Percentiles rank a stretch among this genome's conserved stretches.
Conservation (phyloP, 2,888 invertebrate genomes). For the Nysson spinosus region DNA sequence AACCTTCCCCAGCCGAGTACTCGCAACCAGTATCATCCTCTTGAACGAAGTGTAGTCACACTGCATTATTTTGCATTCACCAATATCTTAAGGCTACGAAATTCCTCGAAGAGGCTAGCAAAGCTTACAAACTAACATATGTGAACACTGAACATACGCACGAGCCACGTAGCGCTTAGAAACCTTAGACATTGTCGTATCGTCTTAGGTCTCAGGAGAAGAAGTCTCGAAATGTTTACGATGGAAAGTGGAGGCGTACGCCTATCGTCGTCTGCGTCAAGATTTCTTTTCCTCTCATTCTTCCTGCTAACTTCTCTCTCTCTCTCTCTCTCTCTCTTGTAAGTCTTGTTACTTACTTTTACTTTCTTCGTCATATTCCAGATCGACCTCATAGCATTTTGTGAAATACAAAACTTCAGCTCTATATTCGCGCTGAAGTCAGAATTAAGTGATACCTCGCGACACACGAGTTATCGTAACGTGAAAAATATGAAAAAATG, state of each 20-base stretch:
- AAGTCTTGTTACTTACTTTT: background rate
- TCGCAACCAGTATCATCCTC: constrained; percentile 25
- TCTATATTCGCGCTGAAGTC: too few species aligned
- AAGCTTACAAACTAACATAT: too few species aligned
- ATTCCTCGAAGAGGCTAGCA: constrained; percentile 23
- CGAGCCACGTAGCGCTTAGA: constrained; percentile 25
- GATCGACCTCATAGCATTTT: background rate
- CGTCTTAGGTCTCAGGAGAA: constrained; percentile 26
- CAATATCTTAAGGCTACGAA: constrained; percentile 32
- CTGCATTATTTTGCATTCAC: constrained; percentile 31
- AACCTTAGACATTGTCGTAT: constrained; percentile 34
- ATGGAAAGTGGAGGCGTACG: constrained; percentile 54
- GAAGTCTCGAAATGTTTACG: constrained; percentile 54
- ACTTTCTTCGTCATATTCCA: background rate
- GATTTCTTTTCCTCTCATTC: background rate
- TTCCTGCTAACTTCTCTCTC: background rate
- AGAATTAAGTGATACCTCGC: too few species aligned
- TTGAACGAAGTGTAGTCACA: constrained; percentile 13
- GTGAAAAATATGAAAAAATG: too few species aligned
- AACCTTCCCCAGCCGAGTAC: background rate
- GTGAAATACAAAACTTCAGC: too few species aligned
- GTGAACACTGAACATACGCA: constrained; percentile 3
- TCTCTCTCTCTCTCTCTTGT: background rate
- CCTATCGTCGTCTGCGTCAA: constrained; percentile 36
- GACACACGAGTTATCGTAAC: too few species aligned